Base-by-base conservation (phyloP, 2,888 invertebrate genomes). In the Eupithecia subfuscata region DNA sequence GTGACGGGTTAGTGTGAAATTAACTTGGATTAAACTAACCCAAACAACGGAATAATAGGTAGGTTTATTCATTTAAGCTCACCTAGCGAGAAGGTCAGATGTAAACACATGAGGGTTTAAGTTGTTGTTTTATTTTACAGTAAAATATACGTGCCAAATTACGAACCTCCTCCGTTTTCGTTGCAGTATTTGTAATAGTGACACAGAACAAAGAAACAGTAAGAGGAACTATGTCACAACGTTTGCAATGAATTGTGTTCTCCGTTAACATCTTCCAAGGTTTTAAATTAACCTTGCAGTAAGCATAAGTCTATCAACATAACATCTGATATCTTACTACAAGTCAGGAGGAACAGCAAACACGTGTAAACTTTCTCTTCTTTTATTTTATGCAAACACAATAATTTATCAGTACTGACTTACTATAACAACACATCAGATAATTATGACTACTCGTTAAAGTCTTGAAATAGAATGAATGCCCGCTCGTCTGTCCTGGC, bases 1-100 rank as follows among this genome's bases (percentile, higher is more conserved):
- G 78, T 78, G 77, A 78, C 82, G 85, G 86, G 86, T 87, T 89
- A 90, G 89, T 91, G 88, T 88, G 84, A 87, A 83, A 88, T 89
- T 88, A 89, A 87, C 77, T 77, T 73, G 70, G 70, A 69, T 78
- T 75, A 80, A 78, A 71, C 71, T 74, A 70, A 75, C 70, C 73
- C 64, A 75, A 77, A 77, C 77, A 77, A 77, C 69, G 71, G 67
- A 75, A 78, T 64, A 78, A 73, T 71, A 69, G 73, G 76, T 80
- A 75, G 40, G 18, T 45, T 56, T 72, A 70, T 74, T 67, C 43
- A 68, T 68, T 43, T 68, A 68, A 22, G 22, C 43, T 68, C 34
- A 64, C 37, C 40, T 22, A 43, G 68, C 40, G 68, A 68, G 22
- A 68, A 68, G 68, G 43, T 68, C 65, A 67, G n/a, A n/a, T 40